Base-by-base conservation (phyloP, 2,113 vertebrate species). In the Tretioscincus oriximinensis region DNA sequence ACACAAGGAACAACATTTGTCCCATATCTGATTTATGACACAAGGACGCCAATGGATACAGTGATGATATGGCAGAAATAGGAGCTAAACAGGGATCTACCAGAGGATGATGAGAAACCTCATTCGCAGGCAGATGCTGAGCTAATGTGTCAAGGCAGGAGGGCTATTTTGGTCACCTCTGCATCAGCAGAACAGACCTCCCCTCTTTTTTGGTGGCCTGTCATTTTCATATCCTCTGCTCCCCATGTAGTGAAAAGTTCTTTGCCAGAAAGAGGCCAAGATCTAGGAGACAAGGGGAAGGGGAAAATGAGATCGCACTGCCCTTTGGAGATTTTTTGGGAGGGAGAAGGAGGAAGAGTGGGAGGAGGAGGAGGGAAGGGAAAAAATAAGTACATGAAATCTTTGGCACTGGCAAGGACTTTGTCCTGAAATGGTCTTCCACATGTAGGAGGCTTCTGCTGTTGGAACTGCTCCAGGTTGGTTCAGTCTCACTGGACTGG, bases 101-200 rank as follows among this genome's bases (percentile, higher is more conserved):
- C 1, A 73, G 20, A 60, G 51, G 28, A 64, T 68, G 78, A 26
- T 72, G 2, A 29, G 54, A 41, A 63, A 9, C 51, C 35, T 80
- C 63, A 22, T 26, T 63, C 29, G 0, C 0, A 73, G 77, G 18
- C 71, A 73, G 61, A 77, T 45, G 45, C 69, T 64, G 29, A 68
- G 63, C 49, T 28, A 67, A 65, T 24, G 22, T 58, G 0, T 0
- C 3, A 49, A 47, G 60, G 41, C 76, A 82, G 35, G 29, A 77
- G 3, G 0, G 61, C 67, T 83, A 8, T 72, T 84, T 58, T 82
- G 61, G 69, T 6, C 14, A 6, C 0, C 1, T 45, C 5, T 2
- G 2, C 24, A 67, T 41, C 16, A 69, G 58, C 35, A 75, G n/a
- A 75, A 51, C 26, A 14, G 45, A 41, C 22, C 9, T 24, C 71